phyloP scores from a whole-genome alignment of 2,113 vertebrate species.

The Mustelus asterias region DNA sequence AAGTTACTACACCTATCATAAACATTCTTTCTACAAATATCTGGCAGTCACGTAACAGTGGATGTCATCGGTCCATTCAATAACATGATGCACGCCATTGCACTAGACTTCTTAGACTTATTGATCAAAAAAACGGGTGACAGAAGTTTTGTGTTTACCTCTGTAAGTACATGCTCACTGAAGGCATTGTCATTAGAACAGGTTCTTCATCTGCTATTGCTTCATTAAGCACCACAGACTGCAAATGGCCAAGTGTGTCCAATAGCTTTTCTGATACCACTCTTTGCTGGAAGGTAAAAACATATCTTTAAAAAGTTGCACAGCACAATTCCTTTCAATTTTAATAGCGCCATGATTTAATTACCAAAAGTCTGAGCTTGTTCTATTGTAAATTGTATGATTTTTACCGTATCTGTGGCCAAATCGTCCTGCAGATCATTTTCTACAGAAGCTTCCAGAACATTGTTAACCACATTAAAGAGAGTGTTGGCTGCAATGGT shows the following conservation, averaged over 20 bases:
- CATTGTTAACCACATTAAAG: constrained; percentile 70
- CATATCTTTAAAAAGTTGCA: background rate
- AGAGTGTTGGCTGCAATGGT: constrained; percentile 59
- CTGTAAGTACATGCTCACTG: constrained; percentile 75
- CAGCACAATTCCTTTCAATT: background rate
- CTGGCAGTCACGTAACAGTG: background rate
- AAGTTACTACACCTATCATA: background rate
- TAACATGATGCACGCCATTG: background rate
- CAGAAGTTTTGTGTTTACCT: constrained; percentile 59
- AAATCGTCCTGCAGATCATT: constrained; percentile 39
- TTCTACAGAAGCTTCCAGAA: constrained; percentile 64
- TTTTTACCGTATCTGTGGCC: background rate
- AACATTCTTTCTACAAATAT: background rate
- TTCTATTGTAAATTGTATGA: background rate
- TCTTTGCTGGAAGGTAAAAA: constrained; percentile 44
- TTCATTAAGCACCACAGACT: constrained; percentile 70
- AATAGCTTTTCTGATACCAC: constrained; percentile 57
- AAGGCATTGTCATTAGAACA: constrained; percentile 56
- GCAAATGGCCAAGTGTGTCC: constrained; percentile 63
- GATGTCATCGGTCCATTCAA: background rate
- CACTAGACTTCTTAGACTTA: background rate
- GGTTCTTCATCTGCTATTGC: constrained; percentile 60
- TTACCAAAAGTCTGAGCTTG: constrained; percentile 43
- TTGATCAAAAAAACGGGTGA: background rate
- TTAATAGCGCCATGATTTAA: constrained; percentile 40